A percentile compares a stretch with the other conserved stretches of the same genome.
These are phyloP conservation scores for Alcedo atthis DNA, from an alignment of 2,797 vertebrate species.

Conservation along the genomic window DNA sequence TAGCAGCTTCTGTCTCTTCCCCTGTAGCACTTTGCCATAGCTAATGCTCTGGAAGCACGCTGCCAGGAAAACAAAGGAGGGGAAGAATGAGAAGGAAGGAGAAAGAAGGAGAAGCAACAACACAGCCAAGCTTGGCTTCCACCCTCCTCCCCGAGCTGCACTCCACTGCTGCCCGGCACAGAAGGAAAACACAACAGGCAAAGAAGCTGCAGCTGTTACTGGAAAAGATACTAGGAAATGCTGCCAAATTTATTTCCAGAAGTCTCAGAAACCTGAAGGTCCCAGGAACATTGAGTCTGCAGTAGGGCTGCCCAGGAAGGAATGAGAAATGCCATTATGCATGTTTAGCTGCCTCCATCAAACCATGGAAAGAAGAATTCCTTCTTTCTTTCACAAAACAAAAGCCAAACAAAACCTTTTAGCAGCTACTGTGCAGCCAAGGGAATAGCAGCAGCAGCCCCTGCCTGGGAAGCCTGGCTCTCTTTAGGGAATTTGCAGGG, in stretches of 20 bases:
- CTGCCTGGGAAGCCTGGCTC: neutral
- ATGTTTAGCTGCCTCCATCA: neutral
- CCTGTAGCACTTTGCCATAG: neutral
- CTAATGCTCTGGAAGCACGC: neutral
- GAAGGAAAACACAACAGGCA: conserved; percentile 69
- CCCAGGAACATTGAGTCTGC: conserved; percentile 42
- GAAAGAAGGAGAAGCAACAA: conserved; percentile 11
- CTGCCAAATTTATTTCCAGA: conserved; percentile 64
- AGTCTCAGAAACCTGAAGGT: conserved; percentile 56
- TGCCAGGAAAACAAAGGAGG: neutral
- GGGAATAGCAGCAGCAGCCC: neutral
- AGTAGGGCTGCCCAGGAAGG: neutral
- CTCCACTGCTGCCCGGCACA: conserved; percentile 60
- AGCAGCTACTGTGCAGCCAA: neutral
- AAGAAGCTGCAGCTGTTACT: conserved; percentile 62
- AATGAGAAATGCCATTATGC: neutral
- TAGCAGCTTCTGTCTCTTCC: neutral
- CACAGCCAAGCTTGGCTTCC: conserved; percentile 45
- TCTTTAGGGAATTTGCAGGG: neutral
- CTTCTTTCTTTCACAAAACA: neutral
- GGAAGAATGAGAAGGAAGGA: neutral
- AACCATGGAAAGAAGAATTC: neutral
- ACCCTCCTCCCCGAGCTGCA: conserved; percentile 36
- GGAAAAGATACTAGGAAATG: conserved; percentile 9
- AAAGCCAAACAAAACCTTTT: neutral